phyloP scores from a whole-genome alignment of 2,113 vertebrate species.

The Malurus melanocephalus region DNA sequence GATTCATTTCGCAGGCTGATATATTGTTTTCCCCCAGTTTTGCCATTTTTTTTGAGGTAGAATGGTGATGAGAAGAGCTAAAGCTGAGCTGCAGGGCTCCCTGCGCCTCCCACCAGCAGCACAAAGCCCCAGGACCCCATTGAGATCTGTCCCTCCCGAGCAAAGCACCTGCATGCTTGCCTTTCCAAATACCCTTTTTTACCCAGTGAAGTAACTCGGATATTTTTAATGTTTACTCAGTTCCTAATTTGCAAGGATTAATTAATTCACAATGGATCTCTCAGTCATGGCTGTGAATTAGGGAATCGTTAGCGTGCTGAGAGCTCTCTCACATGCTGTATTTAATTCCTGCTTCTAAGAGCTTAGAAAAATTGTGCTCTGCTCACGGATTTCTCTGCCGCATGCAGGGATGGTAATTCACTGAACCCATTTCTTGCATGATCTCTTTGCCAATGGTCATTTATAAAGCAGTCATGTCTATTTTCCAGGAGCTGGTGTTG shows the following conservation, averaged over 20 bases:
- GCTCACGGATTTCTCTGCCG: background rate
- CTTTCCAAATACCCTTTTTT: background rate
- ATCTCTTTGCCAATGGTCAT: background rate
- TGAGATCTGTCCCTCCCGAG: background rate
- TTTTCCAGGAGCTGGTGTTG: background rate
- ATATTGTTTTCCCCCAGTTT: background rate
- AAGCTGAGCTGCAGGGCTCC: background rate
- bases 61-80: background rate
- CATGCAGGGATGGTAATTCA: background rate
- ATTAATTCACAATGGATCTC: conserved; percentile 16
- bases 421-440: background rate
- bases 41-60: background rate
- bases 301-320: background rate
- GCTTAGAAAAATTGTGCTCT: background rate
- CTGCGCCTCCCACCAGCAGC: background rate
- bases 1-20: background rate
- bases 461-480: background rate
- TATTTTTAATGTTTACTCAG: background rate
- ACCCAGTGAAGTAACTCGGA: background rate
- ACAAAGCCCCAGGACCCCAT: background rate
- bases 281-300: background rate
- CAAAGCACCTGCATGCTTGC: background rate
- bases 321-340: background rate
- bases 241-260: conserved; percentile 29
- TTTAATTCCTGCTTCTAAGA: conserved; percentile 10